Conservation (phyloP, 2,113 vertebrate genomes). For the Pteronura brasiliensis region DNA sequence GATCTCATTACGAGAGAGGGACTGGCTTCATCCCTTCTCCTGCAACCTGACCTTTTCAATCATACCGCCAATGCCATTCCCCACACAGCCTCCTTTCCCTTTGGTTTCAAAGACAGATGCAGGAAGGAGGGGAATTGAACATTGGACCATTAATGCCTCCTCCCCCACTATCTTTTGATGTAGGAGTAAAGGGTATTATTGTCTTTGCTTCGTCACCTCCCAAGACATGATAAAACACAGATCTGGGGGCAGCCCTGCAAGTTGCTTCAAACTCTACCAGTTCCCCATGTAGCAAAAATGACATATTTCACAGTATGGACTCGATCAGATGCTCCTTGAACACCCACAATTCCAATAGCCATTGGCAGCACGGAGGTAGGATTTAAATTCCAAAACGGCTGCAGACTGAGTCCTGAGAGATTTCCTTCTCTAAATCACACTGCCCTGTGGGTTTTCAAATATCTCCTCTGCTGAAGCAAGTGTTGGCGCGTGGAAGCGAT, state of each 20-base stretch:
- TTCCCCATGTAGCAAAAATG: constrained; percentile 39
- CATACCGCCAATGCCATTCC: not conserved
- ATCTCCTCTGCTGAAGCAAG: constrained; percentile 30
- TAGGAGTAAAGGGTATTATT: not conserved
- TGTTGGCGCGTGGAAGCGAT: not conserved
- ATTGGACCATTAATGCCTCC: not conserved
- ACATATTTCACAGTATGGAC: constrained; percentile 44
- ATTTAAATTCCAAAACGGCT: constrained; percentile 60
- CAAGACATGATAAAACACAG: not conserved
- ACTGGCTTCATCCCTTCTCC: constrained; percentile 28
- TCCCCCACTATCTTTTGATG: not conserved
- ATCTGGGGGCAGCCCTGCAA: not conserved
- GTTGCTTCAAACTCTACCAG: constrained; percentile 28
- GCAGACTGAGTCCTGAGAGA: not conserved
- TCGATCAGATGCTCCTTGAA: not conserved
- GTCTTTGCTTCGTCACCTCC: not conserved
- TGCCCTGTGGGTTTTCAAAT: constrained; percentile 53
- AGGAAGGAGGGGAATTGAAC: not conserved
- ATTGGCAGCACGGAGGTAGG: not conserved
- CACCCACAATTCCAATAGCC: constrained; percentile 1
- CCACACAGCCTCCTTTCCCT: not conserved
- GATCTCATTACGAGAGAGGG: not conserved
- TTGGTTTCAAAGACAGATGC: constrained; percentile 30
- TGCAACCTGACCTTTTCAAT: constrained; percentile 25
- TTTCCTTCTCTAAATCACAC: constrained; percentile 51